Conservation (phyloP, 2,797 vertebrate species). For the Helarctos malayanus region DNA sequence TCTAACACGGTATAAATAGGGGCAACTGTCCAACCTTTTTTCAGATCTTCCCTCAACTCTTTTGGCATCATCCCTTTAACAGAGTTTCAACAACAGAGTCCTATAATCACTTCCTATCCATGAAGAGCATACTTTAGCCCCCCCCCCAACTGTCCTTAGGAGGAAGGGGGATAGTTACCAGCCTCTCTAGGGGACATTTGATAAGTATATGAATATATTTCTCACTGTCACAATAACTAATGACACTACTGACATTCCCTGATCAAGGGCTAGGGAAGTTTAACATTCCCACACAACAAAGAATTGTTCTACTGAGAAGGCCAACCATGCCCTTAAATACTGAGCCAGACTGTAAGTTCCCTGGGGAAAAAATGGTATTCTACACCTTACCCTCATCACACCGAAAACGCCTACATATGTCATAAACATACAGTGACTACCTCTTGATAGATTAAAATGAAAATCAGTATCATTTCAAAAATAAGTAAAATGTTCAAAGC, state of each 20-base stretch:
- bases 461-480: slow-evolving; percentile 47
- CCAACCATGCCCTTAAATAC: background rate
- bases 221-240: background rate
- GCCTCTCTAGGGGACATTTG: background rate
- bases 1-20: background rate
- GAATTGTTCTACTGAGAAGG: background rate
- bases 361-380: background rate
- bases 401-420: background rate
- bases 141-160: background rate
- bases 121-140: background rate
- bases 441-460: background rate
- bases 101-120: background rate
- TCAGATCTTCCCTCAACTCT: background rate
- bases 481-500: background rate
- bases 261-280: background rate
- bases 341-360: background rate
- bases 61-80: background rate
- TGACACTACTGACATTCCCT: background rate
- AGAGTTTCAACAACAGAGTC: background rate
- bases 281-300: background rate
- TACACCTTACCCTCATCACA: background rate
- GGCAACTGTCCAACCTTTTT: background rate
- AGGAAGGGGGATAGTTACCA: background rate
- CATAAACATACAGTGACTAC: background rate
- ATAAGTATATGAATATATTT: background rate